Conservation (phyloP, 2,888 invertebrate species). For the Tetragnatha montana region DNA sequence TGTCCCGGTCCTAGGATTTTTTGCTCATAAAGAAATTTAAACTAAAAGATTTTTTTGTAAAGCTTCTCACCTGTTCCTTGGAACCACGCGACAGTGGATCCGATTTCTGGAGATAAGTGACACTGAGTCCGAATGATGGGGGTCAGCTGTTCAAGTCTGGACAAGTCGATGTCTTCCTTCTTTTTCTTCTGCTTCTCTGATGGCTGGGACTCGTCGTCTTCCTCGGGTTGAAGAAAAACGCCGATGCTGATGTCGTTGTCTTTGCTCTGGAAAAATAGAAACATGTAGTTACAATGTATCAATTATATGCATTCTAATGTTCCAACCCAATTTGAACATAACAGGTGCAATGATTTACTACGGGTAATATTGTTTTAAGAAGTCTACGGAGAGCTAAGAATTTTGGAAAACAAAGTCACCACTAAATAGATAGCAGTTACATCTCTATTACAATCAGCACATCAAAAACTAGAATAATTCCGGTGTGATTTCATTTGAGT, state of each 20-base stretch:
- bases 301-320: too few relatives aligned
- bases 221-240: slow-evolving; percentile 13
- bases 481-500: too few relatives aligned
- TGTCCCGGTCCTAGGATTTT: too few relatives aligned
- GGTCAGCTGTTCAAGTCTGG: slow-evolving; percentile 33
- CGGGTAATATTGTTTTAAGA: neutral
- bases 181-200: neutral
- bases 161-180: slow-evolving; percentile 44
- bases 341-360: neutral
- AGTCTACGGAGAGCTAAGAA: neutral
- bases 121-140: slow-evolving; percentile 56
- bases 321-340: too few relatives aligned
- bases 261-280: slow-evolving; percentile 24
- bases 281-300: neutral
- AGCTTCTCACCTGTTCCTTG: slow-evolving; percentile 34
- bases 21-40: too few relatives aligned
- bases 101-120: slow-evolving; percentile 48
- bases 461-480: too few relatives aligned
- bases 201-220: neutral
- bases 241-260: slow-evolving; percentile 59
- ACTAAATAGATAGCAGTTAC: neutral
- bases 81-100: slow-evolving; percentile 24
- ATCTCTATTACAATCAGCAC: too few relatives aligned
- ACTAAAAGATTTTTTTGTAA: too few relatives aligned
- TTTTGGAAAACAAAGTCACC: neutral